A percentile compares a stretch with the other conserved stretches of the same genome.
Conservation (phyloP, 1,140 invertebrate species). For the Chironomus striatipennis region DNA sequence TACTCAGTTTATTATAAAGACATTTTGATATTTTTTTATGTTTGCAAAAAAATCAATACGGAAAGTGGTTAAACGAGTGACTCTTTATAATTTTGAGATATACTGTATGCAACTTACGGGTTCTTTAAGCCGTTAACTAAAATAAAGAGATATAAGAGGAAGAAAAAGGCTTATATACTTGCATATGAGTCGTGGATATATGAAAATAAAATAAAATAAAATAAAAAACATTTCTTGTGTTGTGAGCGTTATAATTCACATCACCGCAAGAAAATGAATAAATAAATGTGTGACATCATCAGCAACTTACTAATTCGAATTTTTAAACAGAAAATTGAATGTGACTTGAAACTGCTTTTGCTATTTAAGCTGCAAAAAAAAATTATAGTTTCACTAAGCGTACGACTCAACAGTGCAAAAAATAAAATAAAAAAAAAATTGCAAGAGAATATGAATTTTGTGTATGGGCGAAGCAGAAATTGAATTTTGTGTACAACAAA, state of each 20-base stretch:
- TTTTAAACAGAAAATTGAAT: not conserved
- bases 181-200: not conserved
- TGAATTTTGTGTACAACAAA: too few species aligned
- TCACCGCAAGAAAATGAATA: not conserved
- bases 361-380: not conserved
- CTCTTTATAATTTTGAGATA: too few species aligned
- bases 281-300: not conserved
- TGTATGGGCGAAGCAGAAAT: not conserved
- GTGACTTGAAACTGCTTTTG: not conserved
- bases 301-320: not conserved
- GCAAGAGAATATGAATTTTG: too few species aligned
- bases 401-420: not conserved
- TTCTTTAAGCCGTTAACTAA: not conserved
- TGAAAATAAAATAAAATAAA: too few species aligned
- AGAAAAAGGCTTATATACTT: not conserved
- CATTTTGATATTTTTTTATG: not conserved
- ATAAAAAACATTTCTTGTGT: not conserved
- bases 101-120: not conserved
- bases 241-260: not conserved
- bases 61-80: slow-evolving; percentile 6
- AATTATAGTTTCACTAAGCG: not conserved
- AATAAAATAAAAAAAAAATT: not conserved
- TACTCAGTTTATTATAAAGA: not conserved
- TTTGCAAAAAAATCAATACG: not conserved
- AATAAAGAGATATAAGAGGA: not conserved